Evolutionary conservation across 2,888 invertebrate genomes (phyloP).

Genomic region (Tenthredo amoena): DNA sequence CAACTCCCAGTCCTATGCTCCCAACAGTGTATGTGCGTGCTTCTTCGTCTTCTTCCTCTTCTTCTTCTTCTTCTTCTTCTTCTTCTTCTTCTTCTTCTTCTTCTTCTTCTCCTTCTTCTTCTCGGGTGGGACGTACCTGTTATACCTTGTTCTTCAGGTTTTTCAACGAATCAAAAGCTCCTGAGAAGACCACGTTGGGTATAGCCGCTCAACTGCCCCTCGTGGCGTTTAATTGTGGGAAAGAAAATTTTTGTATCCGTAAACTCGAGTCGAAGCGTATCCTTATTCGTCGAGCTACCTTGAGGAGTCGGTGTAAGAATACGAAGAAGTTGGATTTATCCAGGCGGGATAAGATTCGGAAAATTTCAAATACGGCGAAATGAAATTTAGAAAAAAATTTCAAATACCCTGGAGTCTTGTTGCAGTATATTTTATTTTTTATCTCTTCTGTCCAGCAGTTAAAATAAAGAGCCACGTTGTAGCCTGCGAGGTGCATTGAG

Average conservation of each 20-base stretch:
- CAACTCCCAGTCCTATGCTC: constrained; percentile 30
- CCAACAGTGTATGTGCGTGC: not conserved
- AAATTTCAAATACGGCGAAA: not conserved
- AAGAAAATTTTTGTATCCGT: constrained; percentile 9
- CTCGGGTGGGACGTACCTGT: constrained; percentile 38
- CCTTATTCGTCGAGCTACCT: constrained; percentile 29
- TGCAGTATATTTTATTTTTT: not conserved
- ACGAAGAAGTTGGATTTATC: not conserved
- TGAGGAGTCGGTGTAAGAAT: not conserved
- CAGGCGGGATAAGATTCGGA: not conserved
- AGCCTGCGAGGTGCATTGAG: constrained; percentile 5
- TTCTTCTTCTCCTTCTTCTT: not conserved
- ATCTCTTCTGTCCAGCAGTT: not conserved
- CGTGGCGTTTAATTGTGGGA: constrained; percentile 16
- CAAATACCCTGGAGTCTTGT: not conserved
- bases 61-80: not conserved
- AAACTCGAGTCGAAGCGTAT: not conserved
- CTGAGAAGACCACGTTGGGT: not conserved
- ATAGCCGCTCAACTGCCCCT: not conserved
- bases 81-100: constrained; percentile 12
- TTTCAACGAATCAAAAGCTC: constrained; percentile 35
- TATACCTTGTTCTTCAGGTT: constrained; percentile 6
- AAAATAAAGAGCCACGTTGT: not conserved
- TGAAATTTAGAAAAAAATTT: not conserved
- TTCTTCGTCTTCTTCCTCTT: not conserved